These are phyloP conservation scores for Conger conger DNA, from an alignment of 2,113 vertebrate genomes.

Conservation along the genomic window DNA sequence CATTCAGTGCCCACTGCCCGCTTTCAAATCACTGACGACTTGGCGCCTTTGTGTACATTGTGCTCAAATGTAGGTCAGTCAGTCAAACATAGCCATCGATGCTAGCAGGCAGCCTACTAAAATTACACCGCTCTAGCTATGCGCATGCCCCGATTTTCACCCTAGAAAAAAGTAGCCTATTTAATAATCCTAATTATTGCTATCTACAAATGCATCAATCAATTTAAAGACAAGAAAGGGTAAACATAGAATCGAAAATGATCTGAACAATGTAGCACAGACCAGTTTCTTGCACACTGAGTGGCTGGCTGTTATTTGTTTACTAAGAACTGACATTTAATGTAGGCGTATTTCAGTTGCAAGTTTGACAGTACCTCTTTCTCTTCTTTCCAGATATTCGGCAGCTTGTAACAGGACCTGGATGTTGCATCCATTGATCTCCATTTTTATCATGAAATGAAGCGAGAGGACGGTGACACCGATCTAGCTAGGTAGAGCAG, in stretches of 20 bases:
- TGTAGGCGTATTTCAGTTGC: constrained; percentile 22
- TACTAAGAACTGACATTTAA: constrained; percentile 20
- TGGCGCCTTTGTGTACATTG: constrained; percentile 76
- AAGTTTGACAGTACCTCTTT: constrained; percentile 66
- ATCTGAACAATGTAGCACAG: not conserved
- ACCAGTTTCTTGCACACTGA: not conserved
- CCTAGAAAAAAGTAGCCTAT: not conserved
- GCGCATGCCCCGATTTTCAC: not conserved
- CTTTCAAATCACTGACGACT: constrained; percentile 69
- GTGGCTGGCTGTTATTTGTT: constrained; percentile 12
- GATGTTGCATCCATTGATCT: constrained; percentile 78
- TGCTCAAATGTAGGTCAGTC: constrained; percentile 68
- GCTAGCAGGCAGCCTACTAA: not conserved
- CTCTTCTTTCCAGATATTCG: constrained; percentile 85
- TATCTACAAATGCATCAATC: not conserved
- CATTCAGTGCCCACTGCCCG: constrained; percentile 16
- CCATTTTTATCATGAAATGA: constrained; percentile 64
- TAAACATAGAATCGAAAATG: not conserved
- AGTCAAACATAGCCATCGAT: constrained; percentile 44
- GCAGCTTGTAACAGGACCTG: constrained; percentile 90
- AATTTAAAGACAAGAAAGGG: not conserved
- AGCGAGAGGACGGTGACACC: not conserved
- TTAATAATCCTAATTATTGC: not conserved
- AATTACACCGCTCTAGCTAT: not conserved
- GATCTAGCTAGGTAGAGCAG: not conserved